Percentiles rank a stretch among this genome's conserved stretches.
Conservation (phyloP, 2,888 invertebrate species). For the Apamea sordens region DNA sequence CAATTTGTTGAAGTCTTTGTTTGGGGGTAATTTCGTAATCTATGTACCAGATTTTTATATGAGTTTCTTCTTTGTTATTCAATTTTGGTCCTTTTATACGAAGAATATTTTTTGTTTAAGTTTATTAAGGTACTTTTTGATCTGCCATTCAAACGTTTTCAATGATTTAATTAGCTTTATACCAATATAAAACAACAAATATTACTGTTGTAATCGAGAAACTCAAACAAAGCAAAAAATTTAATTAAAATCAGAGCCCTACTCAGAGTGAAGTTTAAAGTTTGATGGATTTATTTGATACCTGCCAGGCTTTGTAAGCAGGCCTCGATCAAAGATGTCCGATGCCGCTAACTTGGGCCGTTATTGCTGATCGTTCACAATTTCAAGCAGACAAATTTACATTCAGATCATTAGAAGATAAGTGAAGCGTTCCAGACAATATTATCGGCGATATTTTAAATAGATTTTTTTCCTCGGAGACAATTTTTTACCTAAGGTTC, state of each 20-base stretch:
- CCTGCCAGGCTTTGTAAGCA: conserved; percentile 69
- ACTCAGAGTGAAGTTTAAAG: conserved; percentile 45
- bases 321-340: conserved; percentile 68
- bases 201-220: conserved; percentile 40
- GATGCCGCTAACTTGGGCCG: conserved; percentile 60
- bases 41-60: conserved; percentile 10
- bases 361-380: conserved; percentile 68
- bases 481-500: background rate
- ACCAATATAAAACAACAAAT: conserved; percentile 29
- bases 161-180: conserved; percentile 1
- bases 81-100: background rate
- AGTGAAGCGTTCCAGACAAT: conserved; percentile 53
- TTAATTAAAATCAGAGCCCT: conserved; percentile 57
- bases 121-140: conserved; percentile 18
- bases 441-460: conserved; percentile 38
- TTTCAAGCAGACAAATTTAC: conserved; percentile 74
- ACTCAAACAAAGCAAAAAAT: conserved; percentile 59
- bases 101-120: background rate
- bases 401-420: conserved; percentile 71
- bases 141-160: conserved; percentile 5
- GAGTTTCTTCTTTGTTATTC: background rate
- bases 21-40: conserved; percentile 33
- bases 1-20: conserved; percentile 42
- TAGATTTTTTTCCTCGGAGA: background rate
- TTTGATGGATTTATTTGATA: conserved; percentile 70